Evolutionary conservation across 1,140 invertebrate species (phyloP).

Genomic region (Eulimnadia texana): DNA sequence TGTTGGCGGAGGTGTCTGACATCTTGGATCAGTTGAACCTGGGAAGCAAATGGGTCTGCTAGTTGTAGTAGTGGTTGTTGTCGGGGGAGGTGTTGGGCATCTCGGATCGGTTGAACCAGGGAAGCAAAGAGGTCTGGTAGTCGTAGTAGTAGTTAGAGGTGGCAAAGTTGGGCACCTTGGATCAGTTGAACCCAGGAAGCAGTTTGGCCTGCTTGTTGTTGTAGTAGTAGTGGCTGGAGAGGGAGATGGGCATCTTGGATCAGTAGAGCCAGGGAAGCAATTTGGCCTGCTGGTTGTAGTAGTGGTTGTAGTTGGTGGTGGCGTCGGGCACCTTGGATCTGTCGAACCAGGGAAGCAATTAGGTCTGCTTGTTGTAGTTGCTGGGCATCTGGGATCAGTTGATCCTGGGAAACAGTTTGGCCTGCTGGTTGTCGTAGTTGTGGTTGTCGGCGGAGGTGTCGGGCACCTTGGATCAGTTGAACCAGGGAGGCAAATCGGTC

Average conservation of each 20-base stretch:
- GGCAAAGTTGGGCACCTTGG: no score
- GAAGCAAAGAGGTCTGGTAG: conserved; percentile 21
- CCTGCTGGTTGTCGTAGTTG: conserved; percentile 13
- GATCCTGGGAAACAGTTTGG: conserved; percentile 20
- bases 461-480: conserved; percentile 29
- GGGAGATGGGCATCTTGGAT: conserved; percentile 37
- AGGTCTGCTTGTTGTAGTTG: no score
- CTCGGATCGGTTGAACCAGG: conserved; percentile 26
- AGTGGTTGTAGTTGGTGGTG: no score
- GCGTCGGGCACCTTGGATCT: no score
- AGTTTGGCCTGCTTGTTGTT: conserved; percentile 6
- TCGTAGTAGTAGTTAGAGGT: no score
- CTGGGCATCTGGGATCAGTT: conserved; percentile 1
- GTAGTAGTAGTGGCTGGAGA: conserved; percentile 7
- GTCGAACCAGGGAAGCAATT: no score
- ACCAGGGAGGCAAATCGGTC: conserved; percentile 26
- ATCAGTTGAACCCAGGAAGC: no score
- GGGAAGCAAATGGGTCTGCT: neutral
- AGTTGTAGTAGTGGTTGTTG: no score
- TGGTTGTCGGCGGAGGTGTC: conserved; percentile 18
- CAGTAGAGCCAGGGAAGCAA: conserved; percentile 23
- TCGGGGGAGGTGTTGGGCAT: conserved; percentile 22
- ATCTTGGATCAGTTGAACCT: neutral
- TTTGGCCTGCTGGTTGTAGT: neutral
- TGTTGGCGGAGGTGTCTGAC: conserved; percentile 16